These are phyloP conservation scores for Ips nitidus DNA, from an alignment of 1,140 invertebrate genomes.

Conservation along the genomic window DNA sequence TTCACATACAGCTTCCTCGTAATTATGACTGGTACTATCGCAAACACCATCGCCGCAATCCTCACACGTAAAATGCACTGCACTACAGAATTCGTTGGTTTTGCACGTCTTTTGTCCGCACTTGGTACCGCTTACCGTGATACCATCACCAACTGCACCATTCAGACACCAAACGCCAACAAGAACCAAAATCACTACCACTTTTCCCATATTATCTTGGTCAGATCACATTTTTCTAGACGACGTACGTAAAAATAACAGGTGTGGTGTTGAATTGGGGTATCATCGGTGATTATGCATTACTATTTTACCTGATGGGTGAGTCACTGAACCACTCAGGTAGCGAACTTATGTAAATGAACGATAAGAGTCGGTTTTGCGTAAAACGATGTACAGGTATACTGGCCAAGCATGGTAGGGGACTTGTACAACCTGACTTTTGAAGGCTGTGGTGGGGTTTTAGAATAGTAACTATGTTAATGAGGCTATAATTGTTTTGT, in stretches of 20 bases:
- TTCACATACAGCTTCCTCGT: conserved; percentile 36
- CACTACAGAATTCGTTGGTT: conserved; percentile 40
- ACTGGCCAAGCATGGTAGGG: conserved; percentile 8
- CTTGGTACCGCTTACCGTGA: conserved; percentile 35
- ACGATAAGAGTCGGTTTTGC: conserved; percentile 11
- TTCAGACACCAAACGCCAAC: conserved; percentile 11
- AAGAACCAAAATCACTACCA: conserved; percentile 18
- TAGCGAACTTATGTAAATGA: neutral
- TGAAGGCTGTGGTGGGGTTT: too few species aligned
- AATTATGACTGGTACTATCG: conserved; percentile 37
- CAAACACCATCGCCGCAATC: conserved; percentile 40
- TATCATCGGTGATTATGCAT: conserved; percentile 31
- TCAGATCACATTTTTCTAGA: conserved; percentile 24
- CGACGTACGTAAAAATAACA: neutral
- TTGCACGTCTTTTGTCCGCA: conserved; percentile 43
- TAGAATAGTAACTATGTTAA: too few species aligned
- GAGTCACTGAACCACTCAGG: conserved; percentile 37
- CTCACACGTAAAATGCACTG: conserved; percentile 38
- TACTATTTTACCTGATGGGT: conserved; percentile 41
- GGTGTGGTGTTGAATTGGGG: conserved; percentile 1
- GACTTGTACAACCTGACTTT: conserved; percentile 14
- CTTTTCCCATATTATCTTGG: conserved; percentile 30
- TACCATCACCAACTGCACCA: conserved; percentile 6
- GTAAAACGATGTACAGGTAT: conserved; percentile 7
- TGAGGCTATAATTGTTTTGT: neutral